Percentiles rank a stretch among this genome's conserved stretches.
Evolutionary conservation across 2,797 vertebrate genomes (phyloP).

Genomic region (Spinus pinus): DNA sequence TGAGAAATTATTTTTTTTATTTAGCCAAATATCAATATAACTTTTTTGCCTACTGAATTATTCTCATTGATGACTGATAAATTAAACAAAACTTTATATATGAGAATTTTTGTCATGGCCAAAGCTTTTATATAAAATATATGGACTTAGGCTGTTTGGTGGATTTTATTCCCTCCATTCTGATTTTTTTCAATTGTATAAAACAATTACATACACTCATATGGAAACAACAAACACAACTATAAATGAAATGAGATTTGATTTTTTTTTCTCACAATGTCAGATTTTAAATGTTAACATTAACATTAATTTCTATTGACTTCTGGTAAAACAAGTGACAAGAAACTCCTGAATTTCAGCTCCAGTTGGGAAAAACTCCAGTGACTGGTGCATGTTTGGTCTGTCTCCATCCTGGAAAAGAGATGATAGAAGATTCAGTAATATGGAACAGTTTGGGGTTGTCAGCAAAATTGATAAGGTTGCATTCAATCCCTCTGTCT

Average conservation of each 20-base stretch:
- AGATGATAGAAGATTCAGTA: neutral
- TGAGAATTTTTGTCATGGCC: neutral
- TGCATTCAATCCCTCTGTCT: neutral
- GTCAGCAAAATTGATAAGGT: neutral
- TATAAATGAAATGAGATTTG: accelerated
- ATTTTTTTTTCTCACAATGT: neutral
- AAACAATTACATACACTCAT: neutral
- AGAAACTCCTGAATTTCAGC: neutral
- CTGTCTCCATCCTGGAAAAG: neutral
- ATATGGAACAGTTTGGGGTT: neutral
- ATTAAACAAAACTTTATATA: neutral
- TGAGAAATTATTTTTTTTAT: neutral
- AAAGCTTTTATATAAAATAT: neutral
- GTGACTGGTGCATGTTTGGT: neutral
- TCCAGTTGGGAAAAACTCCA: neutral
- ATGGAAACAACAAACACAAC: neutral
- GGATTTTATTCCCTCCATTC: neutral
- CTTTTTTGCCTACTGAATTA: neutral
- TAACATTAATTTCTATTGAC: neutral
- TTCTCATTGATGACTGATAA: neutral
- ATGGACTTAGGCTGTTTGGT: neutral
- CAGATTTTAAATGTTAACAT: neutral
- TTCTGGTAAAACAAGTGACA: neutral
- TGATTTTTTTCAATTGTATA: neutral
- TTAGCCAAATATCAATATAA: neutral